Base-by-base conservation (phyloP, 2,888 invertebrate genomes). In the Augochlorella aurata region DNA sequence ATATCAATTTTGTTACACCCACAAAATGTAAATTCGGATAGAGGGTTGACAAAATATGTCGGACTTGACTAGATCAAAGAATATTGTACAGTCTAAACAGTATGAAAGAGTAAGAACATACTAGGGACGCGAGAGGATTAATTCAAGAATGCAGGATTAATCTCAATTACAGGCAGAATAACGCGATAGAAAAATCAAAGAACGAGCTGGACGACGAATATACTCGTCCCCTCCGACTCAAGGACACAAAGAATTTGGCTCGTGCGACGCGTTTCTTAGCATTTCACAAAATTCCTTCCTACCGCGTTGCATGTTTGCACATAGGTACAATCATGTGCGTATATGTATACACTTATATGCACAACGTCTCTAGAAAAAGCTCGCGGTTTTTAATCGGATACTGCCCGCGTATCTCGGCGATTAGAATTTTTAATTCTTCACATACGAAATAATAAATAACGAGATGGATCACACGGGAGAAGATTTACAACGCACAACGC, bases 371-470 rank as follows among this genome's bases (percentile, higher is more conserved):
- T 74, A 50, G 50, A 61, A 81, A 50, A 76, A 81, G 67, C 75
- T 74, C 80, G 69, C 74, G 61, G 67, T 75, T 74, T 63, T 63
- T 63, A 38, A 58, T 58, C 69, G 16, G 67, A 76, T 74, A 74
- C 65, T 65, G 58, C 69, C 73, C 71, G 74, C 58, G 47, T 72
- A 77, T 54, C 73, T 77, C 79, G 72, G 44, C 69, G 49, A 85
- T 77, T 44, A n/a, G 18, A 44, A 63, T 18, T 63, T 63, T 38
- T 18, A 9, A 38, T 63, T 63, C 63, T 63, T 18, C 66, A 72
- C 72, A 16, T 49, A 82, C 52, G 77, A 82, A 85, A 84, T 84
- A 87, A 88, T 84, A 87, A 88, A 84, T 85, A 89, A 82, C 61
- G 47, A 54, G 77, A 84, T 80, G 78, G 70, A 85, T 88, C 85